A percentile compares a stretch with the other conserved stretches of the same genome.
Conservation (phyloP, 2,113 vertebrate species). For the Lutjanus erythropterus region DNA sequence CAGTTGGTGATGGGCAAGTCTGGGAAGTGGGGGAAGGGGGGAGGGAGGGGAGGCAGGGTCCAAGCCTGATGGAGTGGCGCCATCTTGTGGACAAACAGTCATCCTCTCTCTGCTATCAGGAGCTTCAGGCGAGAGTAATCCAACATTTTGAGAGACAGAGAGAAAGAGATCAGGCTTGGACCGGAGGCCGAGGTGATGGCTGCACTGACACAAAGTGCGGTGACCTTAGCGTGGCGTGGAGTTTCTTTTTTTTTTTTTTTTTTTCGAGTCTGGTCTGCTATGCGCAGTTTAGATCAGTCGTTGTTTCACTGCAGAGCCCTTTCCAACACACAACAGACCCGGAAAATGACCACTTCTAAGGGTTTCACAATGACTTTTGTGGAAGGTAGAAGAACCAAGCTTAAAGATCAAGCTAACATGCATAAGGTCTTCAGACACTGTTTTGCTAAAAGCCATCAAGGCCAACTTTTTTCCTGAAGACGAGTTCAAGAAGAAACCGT, state of each 20-base stretch:
- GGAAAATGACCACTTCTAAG: slow-evolving; percentile 59
- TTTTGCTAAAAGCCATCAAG: slow-evolving; percentile 78
- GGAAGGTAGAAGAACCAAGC: slow-evolving; percentile 78
- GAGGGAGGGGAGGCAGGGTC: slow-evolving; percentile 1
- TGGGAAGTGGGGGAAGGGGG: background rate
- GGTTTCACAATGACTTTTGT: slow-evolving; percentile 71
- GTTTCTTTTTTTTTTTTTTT: background rate
- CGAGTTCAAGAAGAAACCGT: slow-evolving; percentile 69
- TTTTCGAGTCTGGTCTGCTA: slow-evolving; percentile 75
- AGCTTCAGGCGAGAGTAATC: slow-evolving; percentile 53
- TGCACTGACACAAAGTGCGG: slow-evolving; percentile 56
- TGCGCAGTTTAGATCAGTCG: slow-evolving; percentile 78
- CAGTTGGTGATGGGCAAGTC: slow-evolving; percentile 59
- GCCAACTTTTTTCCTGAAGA: slow-evolving; percentile 79
- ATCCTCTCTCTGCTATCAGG: slow-evolving; percentile 29
- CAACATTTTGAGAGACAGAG: slow-evolving; percentile 27
- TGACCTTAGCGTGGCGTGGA: slow-evolving; percentile 61
- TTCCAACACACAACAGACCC: slow-evolving; percentile 81
- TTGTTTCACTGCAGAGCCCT: slow-evolving; percentile 80
- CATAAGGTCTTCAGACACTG: slow-evolving; percentile 83
- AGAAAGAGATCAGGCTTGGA: slow-evolving; percentile 56
- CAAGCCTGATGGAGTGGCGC: slow-evolving; percentile 57
- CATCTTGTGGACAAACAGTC: slow-evolving; percentile 70
- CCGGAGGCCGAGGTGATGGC: slow-evolving; percentile 46
- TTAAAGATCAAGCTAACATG: slow-evolving; percentile 86